Evolutionary conservation across 2,888 invertebrate genomes (phyloP), one percentile per base, ranked within the genome.

Genomic region (Machimus atricapillus): DNA sequence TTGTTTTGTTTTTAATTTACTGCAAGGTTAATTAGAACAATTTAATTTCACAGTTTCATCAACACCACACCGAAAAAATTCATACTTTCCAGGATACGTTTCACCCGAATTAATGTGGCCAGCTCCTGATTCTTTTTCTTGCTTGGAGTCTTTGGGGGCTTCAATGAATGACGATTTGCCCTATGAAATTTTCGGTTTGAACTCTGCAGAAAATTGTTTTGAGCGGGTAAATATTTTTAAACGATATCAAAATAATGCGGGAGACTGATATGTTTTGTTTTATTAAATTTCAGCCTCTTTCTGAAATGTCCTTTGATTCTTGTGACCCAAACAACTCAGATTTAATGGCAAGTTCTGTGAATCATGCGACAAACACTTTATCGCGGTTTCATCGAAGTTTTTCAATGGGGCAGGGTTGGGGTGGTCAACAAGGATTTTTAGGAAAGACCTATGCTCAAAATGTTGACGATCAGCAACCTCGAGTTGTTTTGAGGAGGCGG

Each of bases 341-440:
- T 34, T 34, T 90, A 16, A 91, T 92, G 90, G 90, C 91, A 0
- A 90, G 90, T 0, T 91, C 92, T 0, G 86, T 89, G 0, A 89
- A 89, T 16, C 90, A 90, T 23, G 90, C 89, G 2, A 85, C 88
- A n/a, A 90, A 90, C 2, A 91, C 91, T 0, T 87, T 91, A 3
- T 91, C 92, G 0, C 91, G 92, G 85, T 97, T 97, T 89, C 97
- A 97, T 90, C 94, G 97, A 89, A 97, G 97, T 0, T 96, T 97
- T 88, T 97, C 97, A 0, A 97, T 97, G 96, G 97, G 97, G 0
- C 94, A 94, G 89, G 94, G 94, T 0, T 93, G 93, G 93, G n/a
- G 7, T 66, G 66, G 66, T 31, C 86, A 86, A 52, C 86, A 86
- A 7, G 73, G 79, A 5, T 79, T 79, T 86, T 58, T 40, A 7